Evolutionary conservation across 2,888 invertebrate species (phyloP), one percentile per base, ranked within the genome.

Genomic region (Parnassius apollo): DNA sequence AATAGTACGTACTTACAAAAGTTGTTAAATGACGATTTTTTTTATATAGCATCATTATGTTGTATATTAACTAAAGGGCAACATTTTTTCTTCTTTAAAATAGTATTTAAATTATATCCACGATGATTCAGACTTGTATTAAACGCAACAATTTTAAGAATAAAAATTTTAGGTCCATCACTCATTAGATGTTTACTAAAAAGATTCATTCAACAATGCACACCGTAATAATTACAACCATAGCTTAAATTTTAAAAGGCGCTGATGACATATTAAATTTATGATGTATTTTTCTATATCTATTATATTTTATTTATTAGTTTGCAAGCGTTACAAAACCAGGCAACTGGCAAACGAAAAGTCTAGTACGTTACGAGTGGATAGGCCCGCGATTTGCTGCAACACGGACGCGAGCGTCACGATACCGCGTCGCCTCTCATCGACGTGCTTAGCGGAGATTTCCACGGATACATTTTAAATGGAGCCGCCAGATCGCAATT

Each of bases 391-490:
- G 84, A 86, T 86, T 85, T 76, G 77, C 78, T 76, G 77, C 78
- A 76, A 74, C 73, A 72, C 70, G 67, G 72, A 71, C 73, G 69
- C 71, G 75, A 12, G 66, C 67, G 69, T 68, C 69, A 66, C 72
- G 69, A 50, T 57, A 68, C 71, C 74, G 74, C 71, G 68, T 62
- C 69, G 62, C 65, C 71, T 69, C 71, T 71, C 76, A 68, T 72
- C 74, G 66, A 70, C 71, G 74, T 77, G 78, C 81, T 83, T 77
- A 80, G 78, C 75, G 75, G 81, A 83, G 83, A 88, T 89, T 88
- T 86, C 84, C 85, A 83, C 81, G 81, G 82, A 85, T 85, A 86
- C 89, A 81, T 86, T 89, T 88, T 83, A 88, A 90, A 90, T 87
- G 83, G 84, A 86, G 85, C 87, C 78, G 85, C 77, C 86, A 80